Evolutionary conservation across 2,113 vertebrate species (phyloP), one percentile per base, ranked within the genome.

Genomic region (Onychostruthus taczanowskii): DNA sequence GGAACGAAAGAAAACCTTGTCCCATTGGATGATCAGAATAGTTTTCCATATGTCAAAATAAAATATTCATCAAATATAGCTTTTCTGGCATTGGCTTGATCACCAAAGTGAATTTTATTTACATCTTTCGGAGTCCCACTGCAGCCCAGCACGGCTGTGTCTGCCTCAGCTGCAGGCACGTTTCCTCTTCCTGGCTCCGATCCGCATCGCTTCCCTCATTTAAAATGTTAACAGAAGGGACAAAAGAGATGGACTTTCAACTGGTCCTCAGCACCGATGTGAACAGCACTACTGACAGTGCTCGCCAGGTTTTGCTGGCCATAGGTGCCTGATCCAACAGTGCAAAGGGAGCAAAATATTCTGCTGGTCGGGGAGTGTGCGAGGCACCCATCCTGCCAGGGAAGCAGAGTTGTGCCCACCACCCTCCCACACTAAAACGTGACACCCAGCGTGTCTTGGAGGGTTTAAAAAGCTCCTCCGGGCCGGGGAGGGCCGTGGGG

Each of bases 1-100:
- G 74, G 44, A 84, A 69, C 12, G 27, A 82, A 80, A 16, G 12
- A 69, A 95, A 90, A 73, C 31, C 27, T 64, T 76, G 79, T 91
- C 39, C 12, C 3, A 15, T 90, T 77, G 84, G 59, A 62, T 24
- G 23, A 83, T 86, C 44, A 33, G 91, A 94, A 92, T 72, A 86
- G 62, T 84, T 94, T 87, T 74, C 80, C 67, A 66, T 93, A 92
- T 87, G 77, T 83, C 91, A 80, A 91, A 93, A 96, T 97, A 95
- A 97, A 98, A 97, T 96, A 98, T 96, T 97, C 16, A 97, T 96
- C 77, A 70, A 28, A 43, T 85, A 41, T 80, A 78, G 72, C 67
- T 93, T 91, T 74, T 23, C 62, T 82, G 90, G 50, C 64, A 53
- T 15, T 27, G 35, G 30, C 30, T 92, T 24, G 30, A 66, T 76